phyloP scores from a whole-genome alignment of 2,888 invertebrate genomes.

The Pseudococcus longispinus region DNA sequence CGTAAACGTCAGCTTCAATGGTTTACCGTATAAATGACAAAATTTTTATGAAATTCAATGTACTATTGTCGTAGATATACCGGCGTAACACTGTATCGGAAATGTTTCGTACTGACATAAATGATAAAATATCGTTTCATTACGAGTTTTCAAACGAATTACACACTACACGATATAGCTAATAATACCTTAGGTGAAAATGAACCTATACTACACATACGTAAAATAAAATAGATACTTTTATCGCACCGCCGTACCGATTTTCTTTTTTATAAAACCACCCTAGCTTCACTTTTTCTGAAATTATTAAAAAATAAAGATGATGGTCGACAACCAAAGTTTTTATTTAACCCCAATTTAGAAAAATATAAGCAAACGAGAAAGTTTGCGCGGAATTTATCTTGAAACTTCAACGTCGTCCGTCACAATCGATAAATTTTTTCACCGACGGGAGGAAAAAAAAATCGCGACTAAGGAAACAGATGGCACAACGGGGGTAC shows the following conservation, averaged over 20 bases:
- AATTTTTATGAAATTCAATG: slow-evolving; percentile 15
- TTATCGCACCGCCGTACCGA: too few relatives aligned
- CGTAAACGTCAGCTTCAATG: slow-evolving; percentile 17
- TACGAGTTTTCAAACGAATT: not conserved
- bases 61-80: not conserved
- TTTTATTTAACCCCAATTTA: slow-evolving; percentile 11
- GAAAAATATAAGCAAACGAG: not conserved
- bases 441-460: not conserved
- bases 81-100: not conserved
- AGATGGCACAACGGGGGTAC: not conserved
- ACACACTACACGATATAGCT: not conserved
- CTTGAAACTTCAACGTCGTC: slow-evolving; percentile 19
- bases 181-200: not conserved
- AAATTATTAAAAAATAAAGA: not conserved
- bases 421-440: slow-evolving; percentile 30
- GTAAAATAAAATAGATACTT: not conserved
- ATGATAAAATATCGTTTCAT: slow-evolving; percentile 22
- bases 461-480: not conserved
- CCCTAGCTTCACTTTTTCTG: not conserved
- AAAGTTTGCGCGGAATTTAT: not conserved
- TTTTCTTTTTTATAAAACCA: not conserved
- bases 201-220: not conserved
- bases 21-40: slow-evolving; percentile 34
- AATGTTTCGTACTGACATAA: not conserved
- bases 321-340: not conserved